A percentile compares a stretch with the other conserved stretches of the same genome.
phyloP scores from a whole-genome alignment of 2,113 vertebrate genomes.

The Picathartes gymnocephalus region DNA sequence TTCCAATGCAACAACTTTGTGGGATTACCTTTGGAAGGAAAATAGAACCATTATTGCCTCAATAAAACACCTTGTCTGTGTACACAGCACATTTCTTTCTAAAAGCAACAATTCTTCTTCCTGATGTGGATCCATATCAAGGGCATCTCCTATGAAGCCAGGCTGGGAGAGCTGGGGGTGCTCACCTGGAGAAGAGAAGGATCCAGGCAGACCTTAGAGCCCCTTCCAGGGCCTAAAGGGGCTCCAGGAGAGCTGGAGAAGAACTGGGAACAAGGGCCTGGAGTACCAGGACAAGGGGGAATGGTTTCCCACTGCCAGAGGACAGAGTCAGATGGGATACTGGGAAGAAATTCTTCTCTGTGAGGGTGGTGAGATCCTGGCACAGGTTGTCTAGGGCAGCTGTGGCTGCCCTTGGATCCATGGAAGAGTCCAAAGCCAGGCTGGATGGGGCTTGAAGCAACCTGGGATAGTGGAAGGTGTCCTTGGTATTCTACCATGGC shows the following conservation, averaged over 20 bases:
- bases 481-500: neutral
- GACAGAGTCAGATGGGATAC: neutral
- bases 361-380: neutral
- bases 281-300: neutral
- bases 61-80: neutral
- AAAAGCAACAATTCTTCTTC: neutral
- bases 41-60: neutral
- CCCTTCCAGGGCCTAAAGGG: accelerated
- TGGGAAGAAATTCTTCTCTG: neutral
- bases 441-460: accelerated
- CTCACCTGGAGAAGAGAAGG: neutral
- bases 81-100: neutral
- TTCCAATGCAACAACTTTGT: neutral
- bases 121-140: neutral
- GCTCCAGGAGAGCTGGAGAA: neutral
- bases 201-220: accelerated
- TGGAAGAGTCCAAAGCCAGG: neutral
- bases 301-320: neutral
- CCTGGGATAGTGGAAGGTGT: neutral
- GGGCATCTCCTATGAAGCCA: neutral
- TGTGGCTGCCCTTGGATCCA: neutral
- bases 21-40: neutral
- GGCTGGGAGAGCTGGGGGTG: neutral
- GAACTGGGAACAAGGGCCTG: accelerated
- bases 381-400: accelerated